Base-by-base conservation (phyloP, 2,888 invertebrate species). In the Polyommatus iphigenia region DNA sequence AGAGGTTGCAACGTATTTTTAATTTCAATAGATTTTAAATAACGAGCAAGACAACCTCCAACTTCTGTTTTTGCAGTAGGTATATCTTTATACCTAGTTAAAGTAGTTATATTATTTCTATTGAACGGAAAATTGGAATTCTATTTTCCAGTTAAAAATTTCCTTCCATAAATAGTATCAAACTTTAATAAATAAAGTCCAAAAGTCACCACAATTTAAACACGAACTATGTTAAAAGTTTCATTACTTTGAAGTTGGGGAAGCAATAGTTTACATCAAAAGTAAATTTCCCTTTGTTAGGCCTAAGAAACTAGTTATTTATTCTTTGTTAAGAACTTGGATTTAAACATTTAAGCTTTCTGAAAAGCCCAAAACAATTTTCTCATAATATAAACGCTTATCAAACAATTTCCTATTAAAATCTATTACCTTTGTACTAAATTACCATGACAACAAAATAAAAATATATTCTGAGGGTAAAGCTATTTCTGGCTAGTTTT, bases 231-330 rank as follows among this genome's bases (percentile, higher is more conserved):
- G 46, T 75, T 29, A 54, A 29, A 50, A 75, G 50, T 73, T 73
- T 46, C 73, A 73, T 73, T 73, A 29, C 29, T 75, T 75, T 5
- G 54, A 75, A 24, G 50, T 75, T 75, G 13, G 18, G 20, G 32
- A 75, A 54, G 54, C 50, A 50, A 54, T 75, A 75, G 20, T 50
- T 75, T 75, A 75, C 75, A 75, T 75, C 75, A 50, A 73, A 75
- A 75, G 75, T 24, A 50, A 67, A 67, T 50, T 50, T 46, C 54
- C 24, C 46, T 75, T 46, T 75, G 54, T 29, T 32, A 18, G 18
- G 54, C 18, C 29, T 18, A 75, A 54, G 75, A 18, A 75, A 54
- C 75, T 50, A 24, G 50, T 73, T n/a, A 54, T 24, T 50, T 75
- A 50, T 50, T 50, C 20, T 50, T 50, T 75, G 75, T 50, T n/a